Conservation (phyloP, 2,888 invertebrate genomes). For the Rhamnusium bicolor region DNA sequence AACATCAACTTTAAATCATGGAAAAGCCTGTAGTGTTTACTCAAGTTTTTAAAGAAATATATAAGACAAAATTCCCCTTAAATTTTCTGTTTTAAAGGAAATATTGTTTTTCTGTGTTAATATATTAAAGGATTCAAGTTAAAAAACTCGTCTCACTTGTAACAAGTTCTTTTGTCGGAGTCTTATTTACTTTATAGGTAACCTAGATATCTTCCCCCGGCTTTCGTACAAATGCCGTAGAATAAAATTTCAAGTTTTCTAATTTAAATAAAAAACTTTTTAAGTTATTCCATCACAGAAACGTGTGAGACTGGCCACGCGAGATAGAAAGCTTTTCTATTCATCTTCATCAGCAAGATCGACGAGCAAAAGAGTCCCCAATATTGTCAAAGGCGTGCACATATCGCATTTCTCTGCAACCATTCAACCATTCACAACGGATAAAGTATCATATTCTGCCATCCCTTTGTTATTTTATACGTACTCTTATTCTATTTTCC, state of each 20-base stretch:
- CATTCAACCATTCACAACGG: conserved; percentile 9
- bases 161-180: conserved; percentile 7
- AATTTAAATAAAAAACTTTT: conserved; percentile 18
- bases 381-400: conserved; percentile 12
- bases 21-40: too few relatives aligned
- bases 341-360: conserved; percentile 23
- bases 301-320: conserved; percentile 18
- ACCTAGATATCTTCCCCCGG: conserved; percentile 5
- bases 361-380: not conserved
- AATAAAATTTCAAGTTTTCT: conserved; percentile 23
- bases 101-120: conserved; percentile 22
- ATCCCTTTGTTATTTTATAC: conserved; percentile 9
- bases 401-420: conserved; percentile 12
- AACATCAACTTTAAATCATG: too few relatives aligned
- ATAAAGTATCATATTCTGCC: conserved; percentile 20
- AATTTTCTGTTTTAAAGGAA: too few relatives aligned
- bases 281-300: conserved; percentile 18
- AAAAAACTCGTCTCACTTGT: conserved; percentile 22
- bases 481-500: not conserved
- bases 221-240: conserved; percentile 7
- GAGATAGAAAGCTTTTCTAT: conserved; percentile 25
- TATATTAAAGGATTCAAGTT: conserved; percentile 9
- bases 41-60: too few relatives aligned
- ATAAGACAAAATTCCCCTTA: too few relatives aligned
- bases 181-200: not conserved